Evolutionary conservation across 2,113 vertebrate species (phyloP).

Genomic region (Regulus satrapa): DNA sequence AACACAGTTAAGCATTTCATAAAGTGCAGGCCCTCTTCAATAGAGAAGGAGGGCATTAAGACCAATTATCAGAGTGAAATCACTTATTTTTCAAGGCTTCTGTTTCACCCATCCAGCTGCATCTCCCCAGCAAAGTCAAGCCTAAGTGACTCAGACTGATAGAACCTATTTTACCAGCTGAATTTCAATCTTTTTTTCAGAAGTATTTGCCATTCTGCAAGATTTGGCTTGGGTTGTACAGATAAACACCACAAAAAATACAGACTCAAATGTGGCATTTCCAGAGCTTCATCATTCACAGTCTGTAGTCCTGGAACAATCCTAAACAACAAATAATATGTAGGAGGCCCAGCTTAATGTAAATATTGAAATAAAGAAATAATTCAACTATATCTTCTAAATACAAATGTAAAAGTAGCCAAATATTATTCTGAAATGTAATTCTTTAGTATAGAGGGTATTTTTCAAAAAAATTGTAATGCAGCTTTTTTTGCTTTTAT

Average conservation of each 20-base stretch:
- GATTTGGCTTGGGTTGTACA: not conserved
- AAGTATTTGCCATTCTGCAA: not conserved
- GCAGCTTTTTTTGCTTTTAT: not conserved
- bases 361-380: not conserved
- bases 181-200: not conserved
- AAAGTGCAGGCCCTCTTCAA: not conserved
- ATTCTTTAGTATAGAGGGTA: not conserved
- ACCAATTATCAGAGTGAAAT: not conserved
- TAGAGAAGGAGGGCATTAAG: not conserved
- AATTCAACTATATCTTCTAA: not conserved
- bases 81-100: not conserved
- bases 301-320: not conserved
- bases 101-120: not conserved
- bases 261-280: conserved; percentile 49
- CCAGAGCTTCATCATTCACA: not conserved
- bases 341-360: not conserved
- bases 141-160: not conserved
- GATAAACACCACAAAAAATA: conserved; percentile 53
- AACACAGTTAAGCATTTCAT: not conserved
- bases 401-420: not conserved
- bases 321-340: not conserved
- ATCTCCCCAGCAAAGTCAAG: not conserved
- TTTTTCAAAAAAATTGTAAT: not conserved
- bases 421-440: not conserved
- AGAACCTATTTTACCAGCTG: not conserved